Evolutionary conservation across 2,888 invertebrate genomes (phyloP).

Genomic region (Drosophila eohydei): DNA sequence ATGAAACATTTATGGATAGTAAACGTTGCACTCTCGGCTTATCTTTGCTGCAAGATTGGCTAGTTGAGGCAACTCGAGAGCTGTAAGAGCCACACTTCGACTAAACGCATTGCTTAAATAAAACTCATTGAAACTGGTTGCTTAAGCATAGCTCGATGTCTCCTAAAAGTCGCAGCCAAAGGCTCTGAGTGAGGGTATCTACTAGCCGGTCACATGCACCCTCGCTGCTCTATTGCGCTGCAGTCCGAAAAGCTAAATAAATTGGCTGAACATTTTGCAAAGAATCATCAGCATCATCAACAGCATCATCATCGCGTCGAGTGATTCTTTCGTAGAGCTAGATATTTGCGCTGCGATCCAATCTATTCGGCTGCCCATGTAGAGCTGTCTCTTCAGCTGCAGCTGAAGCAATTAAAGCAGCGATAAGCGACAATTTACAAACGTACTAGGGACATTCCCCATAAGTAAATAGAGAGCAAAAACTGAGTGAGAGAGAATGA

Average conservation of each 20-base stretch:
- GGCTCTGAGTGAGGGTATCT: not conserved
- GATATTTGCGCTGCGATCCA: conserved; percentile 26
- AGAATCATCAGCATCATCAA: conserved; percentile 20
- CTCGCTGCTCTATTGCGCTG: conserved; percentile 32
- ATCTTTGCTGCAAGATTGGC: not conserved
- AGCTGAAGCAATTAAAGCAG: conserved; percentile 33
- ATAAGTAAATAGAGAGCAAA: not conserved
- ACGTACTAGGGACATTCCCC: conserved; percentile 7
- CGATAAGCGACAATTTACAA: conserved; percentile 43
- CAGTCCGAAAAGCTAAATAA: conserved; percentile 55
- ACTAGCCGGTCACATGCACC: not conserved
- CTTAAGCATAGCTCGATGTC: not conserved
- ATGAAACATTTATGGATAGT: rapidly evolving
- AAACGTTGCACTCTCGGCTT: too few relatives aligned
- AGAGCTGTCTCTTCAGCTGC: conserved; percentile 7
- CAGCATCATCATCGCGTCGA: conserved; percentile 12
- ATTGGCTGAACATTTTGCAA: conserved; percentile 70
- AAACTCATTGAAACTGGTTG: not conserved
- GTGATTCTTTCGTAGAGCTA: conserved; percentile 24
- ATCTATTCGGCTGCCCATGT: conserved; percentile 6
- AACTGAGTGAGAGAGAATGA: not conserved
- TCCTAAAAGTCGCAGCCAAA: not conserved
- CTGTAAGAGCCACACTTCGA: not conserved
- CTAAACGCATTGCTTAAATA: too few relatives aligned
- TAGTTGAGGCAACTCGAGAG: not conserved